Conservation (phyloP, 2,888 invertebrate species). For the Conomelus anceps region DNA sequence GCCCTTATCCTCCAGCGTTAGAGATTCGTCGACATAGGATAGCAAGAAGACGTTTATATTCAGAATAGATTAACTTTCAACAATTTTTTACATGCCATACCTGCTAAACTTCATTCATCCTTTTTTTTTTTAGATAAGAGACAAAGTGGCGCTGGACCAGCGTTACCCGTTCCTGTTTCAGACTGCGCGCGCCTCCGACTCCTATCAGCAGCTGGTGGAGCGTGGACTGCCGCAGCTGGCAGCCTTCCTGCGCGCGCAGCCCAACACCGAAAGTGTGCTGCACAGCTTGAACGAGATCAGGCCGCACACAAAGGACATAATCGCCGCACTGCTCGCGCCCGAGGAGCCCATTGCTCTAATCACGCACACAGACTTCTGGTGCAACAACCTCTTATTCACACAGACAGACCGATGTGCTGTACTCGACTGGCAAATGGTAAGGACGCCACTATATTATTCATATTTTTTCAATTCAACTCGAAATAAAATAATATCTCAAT, state of each 20-base stretch:
- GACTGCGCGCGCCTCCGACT: conserved; percentile 69
- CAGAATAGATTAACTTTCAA: no score
- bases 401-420: conserved; percentile 55
- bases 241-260: conserved; percentile 59
- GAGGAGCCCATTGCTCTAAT: conserved; percentile 66
- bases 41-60: no score
- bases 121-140: conserved; percentile 29
- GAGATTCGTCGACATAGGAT: no score
- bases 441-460: no score
- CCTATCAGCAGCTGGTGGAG: conserved; percentile 70
- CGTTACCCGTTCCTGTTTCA: conserved; percentile 66
- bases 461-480: no score
- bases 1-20: no score
- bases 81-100: no score
- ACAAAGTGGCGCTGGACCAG: conserved; percentile 45
- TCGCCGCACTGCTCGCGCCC: conserved; percentile 62
- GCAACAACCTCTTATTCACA: conserved; percentile 66
- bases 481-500: no score
- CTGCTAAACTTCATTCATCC: no score
- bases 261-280: conserved; percentile 55
- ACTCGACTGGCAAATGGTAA: conserved; percentile 71
- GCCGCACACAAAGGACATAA: conserved; percentile 62
- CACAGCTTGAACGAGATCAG: conserved; percentile 54
- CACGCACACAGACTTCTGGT: conserved; percentile 80
- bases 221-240: conserved; percentile 61